Evolutionary conservation across 2,797 vertebrate species (phyloP).

Genomic region (Tragelaphus oryx): DNA sequence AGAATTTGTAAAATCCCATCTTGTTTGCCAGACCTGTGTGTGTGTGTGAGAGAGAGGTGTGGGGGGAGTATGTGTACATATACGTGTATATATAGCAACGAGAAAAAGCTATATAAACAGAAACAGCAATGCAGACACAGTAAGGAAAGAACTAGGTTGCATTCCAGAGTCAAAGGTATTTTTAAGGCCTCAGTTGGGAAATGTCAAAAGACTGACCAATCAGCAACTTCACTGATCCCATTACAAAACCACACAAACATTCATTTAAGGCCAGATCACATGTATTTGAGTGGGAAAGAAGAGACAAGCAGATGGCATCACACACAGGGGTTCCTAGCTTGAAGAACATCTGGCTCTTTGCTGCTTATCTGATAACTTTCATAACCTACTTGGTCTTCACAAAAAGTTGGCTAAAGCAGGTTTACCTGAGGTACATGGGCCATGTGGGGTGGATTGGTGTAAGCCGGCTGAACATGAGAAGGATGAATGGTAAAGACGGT

Average conservation of each 20-base stretch:
- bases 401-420: constrained; percentile 71
- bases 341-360: constrained; percentile 31
- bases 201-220: constrained; percentile 39
- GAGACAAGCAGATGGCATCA: constrained; percentile 66
- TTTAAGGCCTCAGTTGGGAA: constrained; percentile 40
- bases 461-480: constrained; percentile 96
- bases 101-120: constrained; percentile 54
- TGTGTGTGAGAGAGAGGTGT: neutral
- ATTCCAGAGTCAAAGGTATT: constrained; percentile 54
- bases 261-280: constrained; percentile 57
- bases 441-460: constrained; percentile 95
- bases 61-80: neutral
- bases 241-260: constrained; percentile 67
- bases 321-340: constrained; percentile 66
- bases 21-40: neutral
- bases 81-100: neutral
- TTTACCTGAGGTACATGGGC: constrained; percentile 97
- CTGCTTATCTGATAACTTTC: constrained; percentile 32
- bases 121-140: constrained; percentile 72
- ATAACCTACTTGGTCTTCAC: constrained; percentile 62
- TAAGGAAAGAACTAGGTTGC: constrained; percentile 51
- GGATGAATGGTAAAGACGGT: constrained; percentile 96
- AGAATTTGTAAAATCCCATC: neutral
- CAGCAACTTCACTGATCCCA: constrained; percentile 51
- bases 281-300: constrained; percentile 47